Evolutionary conservation across 2,797 vertebrate species (phyloP), one percentile per base, ranked within the genome.

Genomic region (Rousettus madagascariensis): DNA sequence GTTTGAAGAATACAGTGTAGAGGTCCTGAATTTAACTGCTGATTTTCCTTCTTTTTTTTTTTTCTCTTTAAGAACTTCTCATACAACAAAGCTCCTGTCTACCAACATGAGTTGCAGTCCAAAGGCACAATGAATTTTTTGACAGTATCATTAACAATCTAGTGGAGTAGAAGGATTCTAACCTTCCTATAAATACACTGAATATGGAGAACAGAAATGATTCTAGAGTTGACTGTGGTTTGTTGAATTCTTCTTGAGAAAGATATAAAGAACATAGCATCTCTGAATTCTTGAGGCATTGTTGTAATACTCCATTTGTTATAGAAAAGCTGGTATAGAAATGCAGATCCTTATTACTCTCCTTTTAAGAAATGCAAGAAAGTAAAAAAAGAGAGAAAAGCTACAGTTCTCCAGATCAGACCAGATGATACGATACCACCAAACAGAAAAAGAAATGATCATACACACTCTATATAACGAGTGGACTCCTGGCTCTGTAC

Each of bases 401-500:
- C 49, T 77, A 61, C 68, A 66, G 61, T 80, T 72, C 68, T 74
- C 83, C 69, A 92, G 69, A 86, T 87, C 66, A 69, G 46, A 84
- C 6, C 43, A 86, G 66, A 59, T 36, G 61, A 66, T 22, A 71
- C 1, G 6, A 51, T 24, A 51, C 85, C 8, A 83, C 20, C 33
- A 33, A 78, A 53, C 4, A 77, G 78, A 68, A 83, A 85, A 63
- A 88, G 6, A 86, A 72, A 78, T 2, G 4, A 78, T 15, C 38
- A 49, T 1, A n/a, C 43, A 74, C 28, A 41, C 38, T 72, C 38
- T 41, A 51, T 36, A 49, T 11, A 59, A 59, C 16, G 30, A 38
- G 43, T 28, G 2, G 57, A 28, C 17, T n/a, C 79, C 55, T 84
- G 33, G 59, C 13, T 92, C 61, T 55, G 8, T 74, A 92, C 99